Base-by-base conservation (phyloP, 2,797 vertebrate genomes). In the Clarias fuscus region DNA sequence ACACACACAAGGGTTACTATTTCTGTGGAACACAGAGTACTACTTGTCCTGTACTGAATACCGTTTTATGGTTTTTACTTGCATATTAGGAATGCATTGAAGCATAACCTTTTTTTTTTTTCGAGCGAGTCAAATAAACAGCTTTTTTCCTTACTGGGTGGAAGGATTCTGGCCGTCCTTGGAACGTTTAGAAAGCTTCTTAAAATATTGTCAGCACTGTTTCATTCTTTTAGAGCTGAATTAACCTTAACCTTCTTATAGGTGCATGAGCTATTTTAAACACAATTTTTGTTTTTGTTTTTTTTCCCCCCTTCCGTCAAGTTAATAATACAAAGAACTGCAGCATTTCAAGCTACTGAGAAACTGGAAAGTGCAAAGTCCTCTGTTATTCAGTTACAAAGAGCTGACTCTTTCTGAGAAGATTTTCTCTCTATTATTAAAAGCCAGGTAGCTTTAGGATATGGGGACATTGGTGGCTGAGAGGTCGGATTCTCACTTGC, bases 301-400 rank as follows among this genome's bases (percentile, higher is more conserved):
- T 48, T 48, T 3, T 67, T 67, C 0, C 3, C 8, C 3, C 7
- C 20, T 20, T 1, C 27, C 18, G 18, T 30, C 24, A 76, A 7
- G n/a, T 53, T 27, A 53, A 76, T 30, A 76, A 76, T n/a, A 76
- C 10, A 48, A 48, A 48, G 48, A 76, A 76, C 40, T 6, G 7
- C 24, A 27, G 15, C 48, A 58, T 30, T n/a, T 30, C 3, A 30
- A 30, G 53, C 58, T 58, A 53, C 43, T 0, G 24, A 53, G 72
- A 75, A 75, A 27, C 43, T 75, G 71, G 22, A 73, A 14, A 48
- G 72, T 53, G 2, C 37, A 75, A 75, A 53, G 72, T 75, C 72
- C 24, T 27, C 43, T 17, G 24, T 75, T 75, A 48, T 24, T 75
- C 72, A 48, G 72, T 53, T 75, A 75, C 72, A 27, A 53, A 53